phyloP scores from a whole-genome alignment of 2,113 vertebrate genomes.

The Saimiri boliviensis region DNA sequence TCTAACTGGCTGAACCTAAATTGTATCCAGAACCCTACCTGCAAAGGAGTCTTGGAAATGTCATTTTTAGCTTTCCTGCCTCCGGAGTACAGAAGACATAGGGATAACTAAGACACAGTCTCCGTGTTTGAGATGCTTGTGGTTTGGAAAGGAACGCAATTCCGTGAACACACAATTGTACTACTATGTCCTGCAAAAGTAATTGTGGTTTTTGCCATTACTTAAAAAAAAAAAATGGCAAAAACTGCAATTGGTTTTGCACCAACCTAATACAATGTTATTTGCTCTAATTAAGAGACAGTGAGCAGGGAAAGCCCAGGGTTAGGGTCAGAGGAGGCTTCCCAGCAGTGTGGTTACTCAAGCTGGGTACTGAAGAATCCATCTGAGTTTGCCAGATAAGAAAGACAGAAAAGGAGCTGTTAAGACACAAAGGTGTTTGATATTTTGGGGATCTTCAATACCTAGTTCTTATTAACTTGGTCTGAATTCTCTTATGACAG shows the following conservation, averaged over 20 bases:
- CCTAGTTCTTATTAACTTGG: neutral
- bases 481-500: neutral
- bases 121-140: neutral
- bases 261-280: neutral
- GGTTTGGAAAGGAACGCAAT: neutral
- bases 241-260: no score
- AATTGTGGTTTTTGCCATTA: no score
- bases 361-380: neutral
- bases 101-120: neutral
- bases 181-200: no score
- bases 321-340: neutral
- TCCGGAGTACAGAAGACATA: neutral
- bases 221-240: no score
- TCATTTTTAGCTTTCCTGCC: neutral
- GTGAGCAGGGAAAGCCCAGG: neutral
- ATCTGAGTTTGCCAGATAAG: neutral
- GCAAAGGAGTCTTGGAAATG: slow-evolving; percentile 45
- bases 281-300: neutral
- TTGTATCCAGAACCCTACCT: neutral
- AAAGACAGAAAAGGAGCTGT: neutral
- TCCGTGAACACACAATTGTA: neutral
- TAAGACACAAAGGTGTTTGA: neutral
- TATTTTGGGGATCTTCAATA: neutral
- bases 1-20: neutral
- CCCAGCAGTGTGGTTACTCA: neutral